phyloP scores from a whole-genome alignment of 2,797 vertebrate species.

The Phaenicophaeus curvirostris region DNA sequence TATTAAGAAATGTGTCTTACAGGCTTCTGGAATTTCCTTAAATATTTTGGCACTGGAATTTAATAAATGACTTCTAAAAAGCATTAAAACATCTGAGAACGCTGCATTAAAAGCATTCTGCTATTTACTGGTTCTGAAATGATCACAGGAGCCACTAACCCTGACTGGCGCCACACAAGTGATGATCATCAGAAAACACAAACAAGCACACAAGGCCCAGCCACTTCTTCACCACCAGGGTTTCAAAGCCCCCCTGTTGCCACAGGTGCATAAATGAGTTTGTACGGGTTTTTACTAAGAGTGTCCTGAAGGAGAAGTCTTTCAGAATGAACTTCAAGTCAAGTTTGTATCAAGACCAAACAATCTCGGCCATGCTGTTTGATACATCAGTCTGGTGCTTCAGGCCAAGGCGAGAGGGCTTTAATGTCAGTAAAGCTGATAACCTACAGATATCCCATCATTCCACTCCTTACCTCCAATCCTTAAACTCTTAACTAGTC shows the following conservation, averaged over 20 bases:
- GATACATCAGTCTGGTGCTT: background rate
- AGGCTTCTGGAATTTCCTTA: background rate
- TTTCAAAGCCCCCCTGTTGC: background rate
- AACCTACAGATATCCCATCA: background rate
- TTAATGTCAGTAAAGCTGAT: background rate
- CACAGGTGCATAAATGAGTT: background rate
- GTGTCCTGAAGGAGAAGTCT: background rate
- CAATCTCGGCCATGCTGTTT: background rate
- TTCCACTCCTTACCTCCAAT: background rate
- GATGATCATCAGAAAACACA: background rate
- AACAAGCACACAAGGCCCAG: background rate
- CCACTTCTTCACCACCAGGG: background rate
- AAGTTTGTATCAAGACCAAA: background rate
- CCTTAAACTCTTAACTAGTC: background rate
- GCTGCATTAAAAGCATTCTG: background rate
- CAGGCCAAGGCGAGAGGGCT: background rate
- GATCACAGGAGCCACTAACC: background rate
- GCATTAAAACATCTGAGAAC: background rate
- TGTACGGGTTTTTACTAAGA: background rate
- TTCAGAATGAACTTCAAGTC: background rate
- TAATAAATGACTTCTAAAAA: background rate
- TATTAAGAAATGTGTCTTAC: background rate
- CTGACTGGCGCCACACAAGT: background rate
- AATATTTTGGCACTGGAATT: background rate
- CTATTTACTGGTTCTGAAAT: background rate